A percentile compares a stretch with the other conserved stretches of the same genome.
Conservation (phyloP, 2,113 vertebrate species). For the Columba janthina region DNA sequence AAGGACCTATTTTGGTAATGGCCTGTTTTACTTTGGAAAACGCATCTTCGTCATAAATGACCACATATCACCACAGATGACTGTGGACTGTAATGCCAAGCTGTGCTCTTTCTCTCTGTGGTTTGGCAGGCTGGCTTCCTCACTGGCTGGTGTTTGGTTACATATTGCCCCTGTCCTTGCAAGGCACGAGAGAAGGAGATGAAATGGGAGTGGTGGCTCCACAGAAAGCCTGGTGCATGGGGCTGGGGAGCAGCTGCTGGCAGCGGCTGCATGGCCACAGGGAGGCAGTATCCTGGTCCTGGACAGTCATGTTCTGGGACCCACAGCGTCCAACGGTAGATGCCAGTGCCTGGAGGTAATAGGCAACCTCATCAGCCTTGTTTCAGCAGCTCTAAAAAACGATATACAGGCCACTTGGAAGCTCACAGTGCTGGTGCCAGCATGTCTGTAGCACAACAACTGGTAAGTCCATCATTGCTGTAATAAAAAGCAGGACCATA, state of each 20-base stretch:
- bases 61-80: background rate
- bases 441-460: background rate
- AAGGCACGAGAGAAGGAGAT: background rate
- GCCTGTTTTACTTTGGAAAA: background rate
- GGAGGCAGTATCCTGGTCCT: fast-evolving
- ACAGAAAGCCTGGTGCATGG: fast-evolving
- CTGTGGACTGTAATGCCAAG: background rate
- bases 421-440: background rate
- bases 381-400: background rate
- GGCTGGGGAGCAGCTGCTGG: fast-evolving
- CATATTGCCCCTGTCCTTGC: background rate
- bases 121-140: background rate
- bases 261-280: background rate
- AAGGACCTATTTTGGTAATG: background rate
- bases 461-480: background rate
- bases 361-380: background rate
- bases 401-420: background rate
- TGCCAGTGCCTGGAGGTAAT: background rate
- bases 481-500: background rate
- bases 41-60: background rate
- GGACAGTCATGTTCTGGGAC: background rate
- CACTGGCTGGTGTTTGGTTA: background rate
- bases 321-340: background rate
- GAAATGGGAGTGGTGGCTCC: background rate
- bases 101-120: background rate